phyloP scores from a whole-genome alignment of 2,888 invertebrate genomes.

The Mystacides longicornis region DNA sequence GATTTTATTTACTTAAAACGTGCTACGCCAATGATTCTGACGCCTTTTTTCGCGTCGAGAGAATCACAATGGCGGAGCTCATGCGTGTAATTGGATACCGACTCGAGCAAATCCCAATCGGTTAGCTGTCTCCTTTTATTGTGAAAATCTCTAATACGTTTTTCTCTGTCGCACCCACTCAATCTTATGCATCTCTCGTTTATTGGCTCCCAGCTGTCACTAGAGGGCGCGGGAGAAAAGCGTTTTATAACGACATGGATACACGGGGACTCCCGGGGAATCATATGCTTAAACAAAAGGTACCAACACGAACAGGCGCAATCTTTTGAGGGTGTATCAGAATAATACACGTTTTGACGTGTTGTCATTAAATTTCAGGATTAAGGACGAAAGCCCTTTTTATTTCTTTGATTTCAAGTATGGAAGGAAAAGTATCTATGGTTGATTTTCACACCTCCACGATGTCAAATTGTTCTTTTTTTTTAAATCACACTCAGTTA shows the following conservation, averaged over 20 bases:
- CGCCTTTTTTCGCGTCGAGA: conserved; percentile 24
- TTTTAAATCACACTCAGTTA: neutral
- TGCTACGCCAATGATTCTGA: conserved; percentile 8
- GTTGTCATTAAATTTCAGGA: neutral
- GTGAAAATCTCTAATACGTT: conserved; percentile 2
- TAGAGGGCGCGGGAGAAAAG: neutral
- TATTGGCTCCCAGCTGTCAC: conserved; percentile 22
- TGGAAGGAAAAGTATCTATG: conserved; percentile 21
- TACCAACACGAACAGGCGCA: neutral
- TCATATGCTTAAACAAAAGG: neutral
- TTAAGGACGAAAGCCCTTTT: neutral
- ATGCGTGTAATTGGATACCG: conserved; percentile 25
- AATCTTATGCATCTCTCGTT: conserved; percentile 24
- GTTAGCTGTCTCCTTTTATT: conserved; percentile 14
- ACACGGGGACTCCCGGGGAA: neutral
- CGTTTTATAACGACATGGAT: neutral
- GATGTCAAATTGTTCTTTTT: conserved; percentile 20
- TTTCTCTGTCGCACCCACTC: conserved; percentile 17
- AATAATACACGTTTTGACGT: neutral
- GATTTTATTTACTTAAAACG: too few relatives aligned
- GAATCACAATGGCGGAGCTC: conserved; percentile 21
- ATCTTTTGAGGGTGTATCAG: neutral
- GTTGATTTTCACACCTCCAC: conserved; percentile 26
- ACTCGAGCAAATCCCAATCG: conserved; percentile 21
- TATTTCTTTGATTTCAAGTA: conserved; percentile 13